phyloP scores from a whole-genome alignment of 2,888 invertebrate species.

The Sipha maydis region DNA sequence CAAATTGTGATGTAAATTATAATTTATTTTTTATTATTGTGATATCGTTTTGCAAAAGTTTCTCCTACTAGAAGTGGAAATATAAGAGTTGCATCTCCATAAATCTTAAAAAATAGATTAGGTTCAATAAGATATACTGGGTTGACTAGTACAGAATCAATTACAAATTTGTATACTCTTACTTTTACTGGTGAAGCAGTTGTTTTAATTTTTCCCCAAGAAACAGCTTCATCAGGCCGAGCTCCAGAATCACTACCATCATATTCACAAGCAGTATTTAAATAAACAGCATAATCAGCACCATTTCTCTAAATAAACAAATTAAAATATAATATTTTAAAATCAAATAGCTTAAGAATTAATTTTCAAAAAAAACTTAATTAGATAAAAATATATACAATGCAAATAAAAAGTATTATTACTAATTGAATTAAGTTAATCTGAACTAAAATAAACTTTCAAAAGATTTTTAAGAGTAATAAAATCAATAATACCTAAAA shows the following conservation, averaged over 20 bases:
- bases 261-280: constrained; percentile 95
- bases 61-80: constrained; percentile 95
- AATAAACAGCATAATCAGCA: constrained; percentile 92
- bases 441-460: no score
- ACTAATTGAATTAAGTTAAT: no score
- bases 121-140: background rate
- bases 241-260: constrained; percentile 99
- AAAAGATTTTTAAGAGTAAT: no score
- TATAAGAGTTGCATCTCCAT: constrained; percentile 92
- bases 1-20: background rate
- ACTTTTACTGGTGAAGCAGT: constrained; percentile 91
- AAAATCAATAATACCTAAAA: background rate
- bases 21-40: constrained; percentile 39
- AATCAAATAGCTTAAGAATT: no score
- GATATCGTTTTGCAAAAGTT: constrained; percentile 82
- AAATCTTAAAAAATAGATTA: constrained; percentile 71
- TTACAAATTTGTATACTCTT: constrained; percentile 50
- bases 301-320: constrained; percentile 81
- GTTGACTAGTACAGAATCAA: background rate
- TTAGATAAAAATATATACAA: constrained; percentile 7
- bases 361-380: background rate
- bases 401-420: background rate
- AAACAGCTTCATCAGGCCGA: constrained; percentile 96
- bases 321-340: background rate
- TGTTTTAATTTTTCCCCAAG: constrained; percentile 97